Base-by-base conservation (phyloP, 2,113 vertebrate genomes). In the Periophthalmus modestus region DNA sequence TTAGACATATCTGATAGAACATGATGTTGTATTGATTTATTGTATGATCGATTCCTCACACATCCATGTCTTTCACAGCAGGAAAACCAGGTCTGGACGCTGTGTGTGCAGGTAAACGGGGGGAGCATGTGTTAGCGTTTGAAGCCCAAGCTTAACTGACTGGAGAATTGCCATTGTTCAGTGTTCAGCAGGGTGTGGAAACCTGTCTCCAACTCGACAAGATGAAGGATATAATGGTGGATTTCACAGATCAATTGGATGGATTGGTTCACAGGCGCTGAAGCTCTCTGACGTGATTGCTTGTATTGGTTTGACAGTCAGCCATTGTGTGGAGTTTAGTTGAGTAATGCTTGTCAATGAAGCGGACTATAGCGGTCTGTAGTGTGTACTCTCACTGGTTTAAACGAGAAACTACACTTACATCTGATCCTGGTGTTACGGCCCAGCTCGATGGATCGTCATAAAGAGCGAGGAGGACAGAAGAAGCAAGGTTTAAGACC, bases 1-100 rank as follows among this genome's bases (percentile, higher is more conserved):
- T 19, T 63, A 36, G 11, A 63, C 10, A 19, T 19, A 34, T 36
- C 28, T 18, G 16, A 2, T 36, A 5, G 15, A 36, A 34, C 28
- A 19, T 19, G 16, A 34, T 19, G 33, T n/a, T 3, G 1, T 65
- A 65, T 65, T 65, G 81, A 88, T 78, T 75, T 52, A 84, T 77
- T 43, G 69, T 72, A 18, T 39, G 67, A 36, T 68, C 55, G 61
- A 66, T 47, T 55, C 39, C 71, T 66, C 52, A 59, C 74, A 84
- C 71, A 68, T 74, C 78, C 50, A 7, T 75, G 63, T 59, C 74
- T 65, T 66, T 52, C 23, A 46, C 23, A 36, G 34, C 7, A n/a
- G 16, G 34, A 10, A n/a, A 62, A 54, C 66, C 74, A 10, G n/a
- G 28, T 18, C 34, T 39, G 7, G 19, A 33, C 10, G 6, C 62